phyloP scores from a whole-genome alignment of 2,797 vertebrate species.

The Falco peregrinus region DNA sequence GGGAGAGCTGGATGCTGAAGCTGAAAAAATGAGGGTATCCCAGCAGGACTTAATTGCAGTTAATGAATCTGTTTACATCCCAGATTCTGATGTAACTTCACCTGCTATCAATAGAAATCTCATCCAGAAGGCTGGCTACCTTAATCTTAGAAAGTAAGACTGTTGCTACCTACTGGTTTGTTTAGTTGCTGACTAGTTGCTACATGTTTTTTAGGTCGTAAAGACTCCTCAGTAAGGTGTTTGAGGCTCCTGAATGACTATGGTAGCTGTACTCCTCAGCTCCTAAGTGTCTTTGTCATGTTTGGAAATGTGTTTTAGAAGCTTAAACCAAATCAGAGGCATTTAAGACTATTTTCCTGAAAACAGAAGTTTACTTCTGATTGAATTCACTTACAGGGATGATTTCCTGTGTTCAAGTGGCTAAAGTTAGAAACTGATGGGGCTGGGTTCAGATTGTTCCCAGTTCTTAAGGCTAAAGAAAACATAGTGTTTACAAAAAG shows the following conservation, averaged over 20 bases:
- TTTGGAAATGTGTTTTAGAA: neutral
- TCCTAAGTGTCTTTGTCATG: neutral
- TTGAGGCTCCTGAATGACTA: neutral
- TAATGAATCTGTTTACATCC: constrained; percentile 89
- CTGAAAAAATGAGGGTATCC: constrained; percentile 87
- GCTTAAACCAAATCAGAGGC: neutral
- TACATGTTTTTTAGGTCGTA: neutral
- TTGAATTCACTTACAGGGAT: neutral
- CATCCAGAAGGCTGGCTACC: constrained; percentile 96
- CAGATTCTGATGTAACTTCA: constrained; percentile 83
- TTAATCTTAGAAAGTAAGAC: constrained; percentile 94
- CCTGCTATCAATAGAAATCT: constrained; percentile 90
- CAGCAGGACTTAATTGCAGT: constrained; percentile 92
- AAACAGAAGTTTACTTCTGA: neutral
- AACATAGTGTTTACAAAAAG: neutral
- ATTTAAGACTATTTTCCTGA: neutral
- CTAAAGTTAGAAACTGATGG: neutral
- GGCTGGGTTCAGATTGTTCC: neutral
- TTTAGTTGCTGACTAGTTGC: neutral
- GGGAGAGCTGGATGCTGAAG: constrained; percentile 88
- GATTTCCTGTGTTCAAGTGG: neutral
- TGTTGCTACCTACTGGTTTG: neutral
- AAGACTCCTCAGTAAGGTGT: neutral
- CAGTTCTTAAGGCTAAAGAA: neutral
- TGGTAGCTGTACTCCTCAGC: neutral